phyloP scores from a whole-genome alignment of 2,888 invertebrate species.

The Lasioglossum lativentre region DNA sequence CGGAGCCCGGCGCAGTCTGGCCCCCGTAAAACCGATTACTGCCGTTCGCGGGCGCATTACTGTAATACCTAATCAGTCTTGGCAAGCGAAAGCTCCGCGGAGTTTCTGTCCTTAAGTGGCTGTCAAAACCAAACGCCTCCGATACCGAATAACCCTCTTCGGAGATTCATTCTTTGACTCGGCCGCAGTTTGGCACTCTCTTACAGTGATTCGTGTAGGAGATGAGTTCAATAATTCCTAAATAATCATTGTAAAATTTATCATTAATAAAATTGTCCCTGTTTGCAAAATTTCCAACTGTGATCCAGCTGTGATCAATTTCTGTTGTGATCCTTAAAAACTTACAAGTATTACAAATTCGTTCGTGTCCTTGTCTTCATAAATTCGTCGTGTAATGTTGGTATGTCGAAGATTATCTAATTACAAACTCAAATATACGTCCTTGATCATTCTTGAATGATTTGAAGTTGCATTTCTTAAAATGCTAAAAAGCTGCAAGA shows the following conservation, averaged over 20 bases:
- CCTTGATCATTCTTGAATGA: neutral
- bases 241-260: no score
- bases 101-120: slow-evolving; percentile 40
- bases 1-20: slow-evolving; percentile 22
- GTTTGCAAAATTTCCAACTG: no score
- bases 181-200: neutral
- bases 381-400: no score
- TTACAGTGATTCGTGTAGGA: neutral
- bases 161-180: slow-evolving; percentile 14
- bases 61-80: slow-evolving; percentile 55
- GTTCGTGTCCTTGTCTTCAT: no score
- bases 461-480: neutral
- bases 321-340: no score
- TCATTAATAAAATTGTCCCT: no score
- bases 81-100: slow-evolving; percentile 34
- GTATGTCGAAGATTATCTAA: no score
- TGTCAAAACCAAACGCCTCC: slow-evolving; percentile 47
- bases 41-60: slow-evolving; percentile 44
- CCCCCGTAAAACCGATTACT: slow-evolving; percentile 42
- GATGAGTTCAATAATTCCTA: no score
- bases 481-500: neutral
- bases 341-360: no score
- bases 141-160: neutral
- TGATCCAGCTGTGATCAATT: no score
- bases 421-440: neutral